Base-by-base conservation (phyloP, 1,140 invertebrate genomes). In the Drosophila micromelanica region DNA sequence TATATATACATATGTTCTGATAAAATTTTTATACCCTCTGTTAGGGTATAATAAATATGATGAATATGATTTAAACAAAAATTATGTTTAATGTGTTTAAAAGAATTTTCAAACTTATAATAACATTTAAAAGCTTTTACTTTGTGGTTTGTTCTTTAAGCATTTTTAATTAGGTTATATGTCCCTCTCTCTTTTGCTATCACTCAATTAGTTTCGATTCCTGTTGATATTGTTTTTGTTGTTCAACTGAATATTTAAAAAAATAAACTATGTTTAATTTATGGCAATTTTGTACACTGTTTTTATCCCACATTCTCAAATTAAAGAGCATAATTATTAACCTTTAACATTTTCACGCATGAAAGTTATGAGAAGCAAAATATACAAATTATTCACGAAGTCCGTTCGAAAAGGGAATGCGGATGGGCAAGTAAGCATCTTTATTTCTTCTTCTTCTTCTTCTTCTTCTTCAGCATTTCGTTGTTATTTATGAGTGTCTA, bases 341-440 rank as follows among this genome's bases (percentile, higher is more conserved):
- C 82, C 82, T 87, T 87, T 87, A 89, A 69, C 82, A 87, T 87
- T 87, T 87, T 87, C 82, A 87, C 82, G 84, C 82, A 76, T 82
- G 78, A 67, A 56, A 56, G 38, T 79, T 67, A 68, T 87, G 82
- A 69, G 82, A 57, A 68, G 63, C 61, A 59, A 63, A 54, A 69
- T 62, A 54, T 9, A 43, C 9, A 49, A 70, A 71, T 43, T 57
- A 62, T 54, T 42, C 65, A 55, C n/a, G 45, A 63, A 62, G 43
- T 72, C 43, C 42, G 62, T 63, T 52, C 20, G 56, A 27, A 27
- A 68, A 60, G 57, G 62, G 55, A 49, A 61, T 68, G 37, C 13
- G 32, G 20, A 62, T 62, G 12, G 35, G 30, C 38, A 49, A 27
- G 59, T 38, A 49, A 49, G 46, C 59, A 57, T 23, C 40, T 57